Evolutionary conservation across 2,888 invertebrate species (phyloP), one percentile per base, ranked within the genome.

Genomic region (Netelia virgata): DNA sequence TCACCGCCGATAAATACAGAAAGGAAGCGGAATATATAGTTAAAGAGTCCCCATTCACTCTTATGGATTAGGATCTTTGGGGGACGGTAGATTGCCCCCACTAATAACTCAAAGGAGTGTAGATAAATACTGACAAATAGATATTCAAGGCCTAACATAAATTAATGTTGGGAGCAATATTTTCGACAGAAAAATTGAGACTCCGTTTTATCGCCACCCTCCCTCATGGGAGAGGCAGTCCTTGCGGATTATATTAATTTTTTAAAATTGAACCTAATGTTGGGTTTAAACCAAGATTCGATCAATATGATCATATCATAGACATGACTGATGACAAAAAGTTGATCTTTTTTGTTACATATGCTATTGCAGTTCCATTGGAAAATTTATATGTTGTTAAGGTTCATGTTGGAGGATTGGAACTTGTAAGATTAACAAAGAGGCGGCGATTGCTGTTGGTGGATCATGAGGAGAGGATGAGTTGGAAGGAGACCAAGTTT

Each of bases 281-380:
- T 18, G 11, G 28, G 36, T 64, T 64, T 10, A 14, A 70, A 43
- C 70, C 72, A 72, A 10, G 72, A 57, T 66, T 79, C 73, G n/a
- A 41, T 61, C 3, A 79, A 23, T n/a, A 79, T 66, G 28, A 79
- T 43, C 1, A 73, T 28, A 11, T 79, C 66, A 43, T 64, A 79
- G 0, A 43, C 23, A 14, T 55, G 41, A 0, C 20, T 23, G 1
- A 79, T 57, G 53, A 61, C 55, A 3, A 28, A 10, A 9, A 59
- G 6, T 3, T 63, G 11, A 16, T 47, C 68, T 1, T 14, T 55
- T 66, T 76, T 76, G 18, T 76, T 76, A 2, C 9, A 18, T 5
- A 78, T n/a, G 10, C 63, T 57, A 1, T 36, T 36, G n/a, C 72
- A 73, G 10, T 73, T 80, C 73, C 66, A 73, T 16, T 80, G 73